Evolutionary conservation across 2,888 invertebrate genomes (phyloP), one percentile per base, ranked within the genome.

Genomic region (Cheilosia grossa): DNA sequence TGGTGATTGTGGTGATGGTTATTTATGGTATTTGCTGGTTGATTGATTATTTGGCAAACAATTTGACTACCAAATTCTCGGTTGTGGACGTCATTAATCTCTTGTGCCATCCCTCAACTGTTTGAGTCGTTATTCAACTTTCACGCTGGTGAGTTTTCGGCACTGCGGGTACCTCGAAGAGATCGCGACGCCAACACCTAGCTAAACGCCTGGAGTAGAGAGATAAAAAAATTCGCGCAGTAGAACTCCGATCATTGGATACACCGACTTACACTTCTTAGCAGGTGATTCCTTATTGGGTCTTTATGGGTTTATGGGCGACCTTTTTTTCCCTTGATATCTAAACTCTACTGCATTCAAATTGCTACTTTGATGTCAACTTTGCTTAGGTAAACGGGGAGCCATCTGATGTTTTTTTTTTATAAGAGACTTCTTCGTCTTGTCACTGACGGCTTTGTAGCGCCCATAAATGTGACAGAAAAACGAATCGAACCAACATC

Each of bases 11-110:
- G 21, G 30, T 67, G 67, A 54, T 42, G 44, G 4, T 37, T 17
- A 21, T 47, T 33, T 44, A 58, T 37, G 40, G 21, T n/a, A 37
- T 44, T 37, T 37, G 37, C 4, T 53, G 44, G 44, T 53, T 54
- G 53, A 63, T 73, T 73, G 53, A 27, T 13, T 40, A 70, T 70
- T 70, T 47, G 44, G 47, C 33, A 24, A 47, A 58, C 21, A 1
- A 44, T n/a, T 47, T 51, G 51, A 54, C 33, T 17, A 24, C 17
- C 42, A 24, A n/a, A 42, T 51, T 40, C 4, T 21, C 15, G 9
- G 13, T 17, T 27, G 4, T 13, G 17, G 27, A n/a, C n/a, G n/a
- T 17, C 54, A 17, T 54, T 17, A 33, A 17, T 54, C n/a, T 33
- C 7, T 51, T 2, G 13, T 13, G 24, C 6, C 13, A 24, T 51